phyloP scores from a whole-genome alignment of 2,113 vertebrate genomes.

The Gulo gulo region DNA sequence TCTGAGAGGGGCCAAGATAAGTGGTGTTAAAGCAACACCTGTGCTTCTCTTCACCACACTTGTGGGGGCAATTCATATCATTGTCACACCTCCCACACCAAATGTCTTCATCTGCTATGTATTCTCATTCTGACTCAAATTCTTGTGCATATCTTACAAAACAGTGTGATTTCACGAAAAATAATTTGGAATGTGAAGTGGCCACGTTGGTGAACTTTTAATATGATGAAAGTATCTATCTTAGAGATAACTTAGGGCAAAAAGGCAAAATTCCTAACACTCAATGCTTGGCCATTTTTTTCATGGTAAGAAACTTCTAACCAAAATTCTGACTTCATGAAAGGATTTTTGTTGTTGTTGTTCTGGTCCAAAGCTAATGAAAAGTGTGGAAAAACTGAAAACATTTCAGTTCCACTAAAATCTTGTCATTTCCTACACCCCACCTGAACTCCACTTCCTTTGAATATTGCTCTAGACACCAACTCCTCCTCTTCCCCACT shows the following conservation, averaged over 20 bases:
- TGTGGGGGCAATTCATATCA: background rate
- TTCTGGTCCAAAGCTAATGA: background rate
- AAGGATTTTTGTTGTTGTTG: background rate
- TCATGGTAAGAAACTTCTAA: constrained; percentile 1
- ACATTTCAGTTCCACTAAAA: background rate
- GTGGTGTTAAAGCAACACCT: background rate
- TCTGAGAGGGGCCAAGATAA: background rate
- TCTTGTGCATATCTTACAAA: background rate
- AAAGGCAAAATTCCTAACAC: background rate
- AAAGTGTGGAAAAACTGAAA: background rate
- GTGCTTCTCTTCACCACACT: background rate
- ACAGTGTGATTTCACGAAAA: background rate
- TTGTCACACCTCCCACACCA: background rate
- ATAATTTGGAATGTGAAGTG: background rate
- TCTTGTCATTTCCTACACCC: background rate
- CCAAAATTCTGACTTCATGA: background rate
- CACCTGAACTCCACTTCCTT: background rate
- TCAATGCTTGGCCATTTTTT: background rate
- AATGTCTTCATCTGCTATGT: background rate
- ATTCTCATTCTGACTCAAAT: background rate
- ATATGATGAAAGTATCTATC: background rate
- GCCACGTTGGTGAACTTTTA: background rate
- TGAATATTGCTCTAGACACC: background rate
- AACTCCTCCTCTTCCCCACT: background rate
- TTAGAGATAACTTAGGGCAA: background rate